These are phyloP conservation scores for Mormyrus iriodes DNA, from an alignment of 2,113 vertebrate species.

Conservation along the genomic window DNA sequence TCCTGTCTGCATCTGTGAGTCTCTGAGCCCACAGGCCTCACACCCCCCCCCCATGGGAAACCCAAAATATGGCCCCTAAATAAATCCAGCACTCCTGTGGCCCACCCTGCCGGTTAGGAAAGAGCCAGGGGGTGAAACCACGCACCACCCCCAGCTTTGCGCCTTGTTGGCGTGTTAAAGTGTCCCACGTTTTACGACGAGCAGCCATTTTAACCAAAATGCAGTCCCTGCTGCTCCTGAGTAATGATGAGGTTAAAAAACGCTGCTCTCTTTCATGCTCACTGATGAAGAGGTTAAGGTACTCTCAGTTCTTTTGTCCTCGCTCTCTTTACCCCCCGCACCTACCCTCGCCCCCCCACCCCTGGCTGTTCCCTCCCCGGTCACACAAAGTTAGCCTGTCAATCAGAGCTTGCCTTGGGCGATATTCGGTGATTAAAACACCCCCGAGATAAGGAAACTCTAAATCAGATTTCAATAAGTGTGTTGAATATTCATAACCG, in stretches of 20 bases:
- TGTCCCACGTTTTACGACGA: background rate
- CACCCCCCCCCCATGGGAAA: background rate
- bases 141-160: background rate
- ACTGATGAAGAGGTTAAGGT: constrained; percentile 4
- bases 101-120: background rate
- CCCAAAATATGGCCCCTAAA: background rate
- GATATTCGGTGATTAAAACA: constrained; percentile 95
- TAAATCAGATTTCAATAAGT: constrained; percentile 99
- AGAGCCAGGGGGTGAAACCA: background rate
- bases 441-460: constrained; percentile 88
- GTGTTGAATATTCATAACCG: constrained; percentile 94
- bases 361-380: constrained; percentile 52
- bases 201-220: background rate
- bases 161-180: background rate
- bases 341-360: constrained; percentile 52
- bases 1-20: background rate
- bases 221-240: background rate
- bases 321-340: constrained; percentile 45
- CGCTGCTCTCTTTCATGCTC: background rate
- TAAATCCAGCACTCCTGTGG: background rate
- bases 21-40: too few relatives aligned
- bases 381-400: constrained; percentile 82
- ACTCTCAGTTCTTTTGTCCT: constrained; percentile 41
- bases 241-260: constrained; percentile 4
- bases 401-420: constrained; percentile 87